Conservation (phyloP, 92 coral and sea anemone genomes). For the Phenganax marumi region DNA sequence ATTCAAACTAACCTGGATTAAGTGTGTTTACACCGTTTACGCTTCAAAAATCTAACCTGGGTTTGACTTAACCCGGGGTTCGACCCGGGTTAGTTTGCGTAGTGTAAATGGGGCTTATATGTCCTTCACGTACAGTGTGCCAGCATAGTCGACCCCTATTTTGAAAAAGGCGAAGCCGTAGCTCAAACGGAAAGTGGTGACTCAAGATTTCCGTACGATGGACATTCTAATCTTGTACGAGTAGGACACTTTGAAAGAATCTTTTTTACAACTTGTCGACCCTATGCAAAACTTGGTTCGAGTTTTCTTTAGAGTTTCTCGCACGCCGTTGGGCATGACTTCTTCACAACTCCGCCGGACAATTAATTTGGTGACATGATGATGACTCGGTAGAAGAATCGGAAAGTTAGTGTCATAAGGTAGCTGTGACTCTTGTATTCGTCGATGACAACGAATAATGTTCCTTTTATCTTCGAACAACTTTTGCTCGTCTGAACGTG, state of each 20-base stretch:
- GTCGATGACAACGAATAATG: constrained; percentile 14
- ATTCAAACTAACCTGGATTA: too few species aligned
- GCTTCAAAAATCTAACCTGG: too few species aligned
- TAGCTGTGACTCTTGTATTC: neutral
- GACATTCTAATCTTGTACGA: constrained; percentile 26
- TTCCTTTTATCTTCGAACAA: constrained; percentile 6
- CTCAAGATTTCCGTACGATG: neutral
- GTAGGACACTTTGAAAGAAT: neutral
- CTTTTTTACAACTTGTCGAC: constrained; percentile 24
- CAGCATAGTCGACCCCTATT: constrained; percentile 39
- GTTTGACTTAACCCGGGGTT: too few species aligned
- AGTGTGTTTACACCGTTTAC: too few species aligned
- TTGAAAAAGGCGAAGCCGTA: constrained; percentile 35
- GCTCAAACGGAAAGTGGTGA: constrained; percentile 17
- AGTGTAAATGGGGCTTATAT: too few species aligned
- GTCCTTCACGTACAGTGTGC: constrained; percentile 28
- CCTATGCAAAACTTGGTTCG: neutral
- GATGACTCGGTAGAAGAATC: neutral
- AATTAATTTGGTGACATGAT: neutral
- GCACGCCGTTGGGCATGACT: constrained; percentile 1
- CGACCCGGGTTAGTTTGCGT: too few species aligned
- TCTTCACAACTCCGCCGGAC: neutral
- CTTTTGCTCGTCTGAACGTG: too few species aligned
- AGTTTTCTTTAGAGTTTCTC: neutral
- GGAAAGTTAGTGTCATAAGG: constrained; percentile 1